Evolutionary conservation across 2,888 invertebrate genomes (phyloP), one percentile per base, ranked within the genome.

Genomic region (Creontiades dilutus): DNA sequence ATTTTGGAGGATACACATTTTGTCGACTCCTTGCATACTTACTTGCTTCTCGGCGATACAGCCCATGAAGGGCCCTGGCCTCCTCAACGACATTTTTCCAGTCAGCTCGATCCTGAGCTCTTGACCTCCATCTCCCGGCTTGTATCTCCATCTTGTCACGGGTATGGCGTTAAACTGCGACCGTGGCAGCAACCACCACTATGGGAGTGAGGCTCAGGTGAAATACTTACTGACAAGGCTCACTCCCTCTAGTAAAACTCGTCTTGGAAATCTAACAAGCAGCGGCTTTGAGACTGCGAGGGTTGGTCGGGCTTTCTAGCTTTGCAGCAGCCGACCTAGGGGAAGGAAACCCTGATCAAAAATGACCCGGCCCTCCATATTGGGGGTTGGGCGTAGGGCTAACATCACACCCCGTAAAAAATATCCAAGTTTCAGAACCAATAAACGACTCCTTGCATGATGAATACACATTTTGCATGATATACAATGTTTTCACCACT

Each of bases 341-440:
- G 61, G 61, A 61, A 19, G 61, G n/a, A 61, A 61, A 61, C 61
- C 61, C 61, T 61, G 61, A 61, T 61, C n/a, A 19, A 61, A 61
- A 61, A 61, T 61, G n/a, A 61, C 9, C n/a, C n/a, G 61, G 61
- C 61, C 61, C 61, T 19, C 61, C 9, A 61, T 2, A 9, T 61
- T 61, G 61, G 61, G 19, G 61, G 61, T 61, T 61, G 61, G 61
- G n/a, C n/a, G 61, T n/a, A 61, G 61, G 61, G 61, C n/a, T 61
- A 19, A 19, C 61, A n/a, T 19, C 61, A 2, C n/a, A 61, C 9
- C 9, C 19, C n/a, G 61, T 61, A 61, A 61, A 61, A 61, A 61
- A 16, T 19, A 2, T 4, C n/a, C 16, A 0, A 3, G 61, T 61
- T 19, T 19, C 61, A n/a, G n/a, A n/a, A 76, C 76, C 27, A n/a